A percentile compares a stretch with the other conserved stretches of the same genome.
Evolutionary conservation across 2,113 vertebrate genomes (phyloP).

Genomic region (Mastomys natalensis): DNA sequence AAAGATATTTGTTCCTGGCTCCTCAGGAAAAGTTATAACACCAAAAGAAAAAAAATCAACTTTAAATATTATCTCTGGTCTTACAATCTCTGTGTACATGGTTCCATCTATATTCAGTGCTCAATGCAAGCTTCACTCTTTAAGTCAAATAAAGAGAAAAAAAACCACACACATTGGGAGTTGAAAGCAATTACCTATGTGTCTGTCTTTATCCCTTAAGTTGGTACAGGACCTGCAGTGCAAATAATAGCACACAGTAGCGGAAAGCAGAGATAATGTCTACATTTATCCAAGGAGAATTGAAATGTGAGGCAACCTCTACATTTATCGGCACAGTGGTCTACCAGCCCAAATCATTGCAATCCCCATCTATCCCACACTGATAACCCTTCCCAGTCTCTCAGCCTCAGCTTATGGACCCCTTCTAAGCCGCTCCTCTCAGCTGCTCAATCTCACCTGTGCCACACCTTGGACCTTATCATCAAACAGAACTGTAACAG

Average conservation of each 20-base stretch:
- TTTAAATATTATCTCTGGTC: conserved; percentile 11
- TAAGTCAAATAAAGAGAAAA: conserved; percentile 63
- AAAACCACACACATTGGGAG: conserved; percentile 26
- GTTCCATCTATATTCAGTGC: conserved; percentile 20
- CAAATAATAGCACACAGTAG: conserved; percentile 51
- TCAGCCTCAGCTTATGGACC: background rate
- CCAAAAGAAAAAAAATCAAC: background rate
- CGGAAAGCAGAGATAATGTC: conserved; percentile 63
- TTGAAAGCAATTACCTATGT: conserved; percentile 59
- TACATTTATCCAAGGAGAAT: conserved; percentile 50
- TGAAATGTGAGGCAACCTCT: background rate
- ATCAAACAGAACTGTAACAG: background rate
- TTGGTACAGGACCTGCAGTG: conserved; percentile 38
- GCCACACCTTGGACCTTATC: background rate
- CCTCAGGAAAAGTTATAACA: background rate
- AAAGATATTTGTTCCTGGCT: background rate
- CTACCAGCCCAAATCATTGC: background rate
- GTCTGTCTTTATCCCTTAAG: conserved; percentile 64
- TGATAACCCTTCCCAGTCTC: background rate
- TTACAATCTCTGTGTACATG: conserved; percentile 34
- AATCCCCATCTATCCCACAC: background rate
- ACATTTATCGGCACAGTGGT: background rate
- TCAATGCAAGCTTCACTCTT: conserved; percentile 51
- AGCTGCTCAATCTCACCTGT: background rate
- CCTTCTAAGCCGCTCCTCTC: background rate